phyloP scores from a whole-genome alignment of 1,140 invertebrate species.

The Philopotamus ludificatus region DNA sequence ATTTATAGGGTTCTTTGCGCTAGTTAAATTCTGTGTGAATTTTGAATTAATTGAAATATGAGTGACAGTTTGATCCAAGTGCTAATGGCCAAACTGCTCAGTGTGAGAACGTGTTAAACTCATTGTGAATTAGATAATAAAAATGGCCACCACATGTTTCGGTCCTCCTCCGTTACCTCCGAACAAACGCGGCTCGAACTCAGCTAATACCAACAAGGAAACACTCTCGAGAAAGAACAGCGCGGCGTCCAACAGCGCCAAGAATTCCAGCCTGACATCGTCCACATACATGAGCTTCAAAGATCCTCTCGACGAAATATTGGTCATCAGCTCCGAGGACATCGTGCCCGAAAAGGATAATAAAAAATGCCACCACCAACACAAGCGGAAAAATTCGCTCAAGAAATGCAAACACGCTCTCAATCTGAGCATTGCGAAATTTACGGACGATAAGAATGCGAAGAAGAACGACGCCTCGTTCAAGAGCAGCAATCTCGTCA shows the following conservation, averaged over 20 bases:
- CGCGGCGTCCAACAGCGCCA: slow-evolving; percentile 1
- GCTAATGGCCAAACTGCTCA: no score
- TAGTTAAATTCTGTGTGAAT: no score
- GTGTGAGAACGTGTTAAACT: no score
- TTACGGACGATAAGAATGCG: slow-evolving; percentile 30
- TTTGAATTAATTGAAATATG: no score
- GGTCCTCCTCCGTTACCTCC: slow-evolving; percentile 44
- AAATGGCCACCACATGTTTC: slow-evolving; percentile 43
- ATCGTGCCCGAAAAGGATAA: slow-evolving; percentile 45
- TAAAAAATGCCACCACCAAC: slow-evolving; percentile 33
- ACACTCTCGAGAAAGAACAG: slow-evolving; percentile 33
- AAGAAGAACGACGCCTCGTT: slow-evolving; percentile 27
- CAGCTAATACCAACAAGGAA: slow-evolving; percentile 27
- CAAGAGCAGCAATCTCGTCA: slow-evolving; percentile 35
- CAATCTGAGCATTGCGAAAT: slow-evolving; percentile 35
- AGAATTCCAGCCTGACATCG: slow-evolving; percentile 41
- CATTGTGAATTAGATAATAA: not conserved
- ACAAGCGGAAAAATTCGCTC: slow-evolving; percentile 39
- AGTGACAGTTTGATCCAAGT: no score
- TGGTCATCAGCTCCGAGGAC: slow-evolving; percentile 55
- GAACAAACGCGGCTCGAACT: slow-evolving; percentile 33
- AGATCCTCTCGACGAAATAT: slow-evolving; percentile 52
- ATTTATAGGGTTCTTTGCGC: no score
- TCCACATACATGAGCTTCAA: slow-evolving; percentile 58
- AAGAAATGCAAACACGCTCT: slow-evolving; percentile 41